Conservation (phyloP, 2,888 invertebrate species). For the Bruchidius siliquastri region DNA sequence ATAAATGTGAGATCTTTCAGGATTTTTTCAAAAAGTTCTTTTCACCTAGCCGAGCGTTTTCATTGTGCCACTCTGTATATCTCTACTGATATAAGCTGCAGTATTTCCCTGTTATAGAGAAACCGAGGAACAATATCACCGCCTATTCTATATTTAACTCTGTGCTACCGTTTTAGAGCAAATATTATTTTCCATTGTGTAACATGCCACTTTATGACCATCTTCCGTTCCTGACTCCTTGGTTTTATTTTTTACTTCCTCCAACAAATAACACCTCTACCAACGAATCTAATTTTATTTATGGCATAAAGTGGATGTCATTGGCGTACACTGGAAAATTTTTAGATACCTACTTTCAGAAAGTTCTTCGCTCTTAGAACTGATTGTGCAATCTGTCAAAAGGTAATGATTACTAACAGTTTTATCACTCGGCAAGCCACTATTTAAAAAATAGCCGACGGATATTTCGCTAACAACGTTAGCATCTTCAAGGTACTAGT, state of each 20-base stretch:
- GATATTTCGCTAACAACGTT: too few relatives aligned
- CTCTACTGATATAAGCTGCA: not conserved
- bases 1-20: too few relatives aligned
- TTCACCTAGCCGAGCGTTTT: too few relatives aligned
- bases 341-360: too few relatives aligned
- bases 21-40: too few relatives aligned
- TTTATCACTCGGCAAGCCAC: too few relatives aligned
- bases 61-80: too few relatives aligned
- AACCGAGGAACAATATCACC: not conserved
- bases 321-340: not conserved
- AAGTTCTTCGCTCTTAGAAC: too few relatives aligned
- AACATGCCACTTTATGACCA: slow-evolving; percentile 17
- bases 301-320: not conserved
- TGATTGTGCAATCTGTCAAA: too few relatives aligned
- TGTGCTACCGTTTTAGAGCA: not conserved
- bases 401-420: too few relatives aligned
- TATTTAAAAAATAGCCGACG: too few relatives aligned
- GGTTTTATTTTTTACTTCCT: slow-evolving; percentile 23
- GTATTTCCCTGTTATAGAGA: not conserved
- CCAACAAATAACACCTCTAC: slow-evolving; percentile 4
- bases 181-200: slow-evolving; percentile 1
- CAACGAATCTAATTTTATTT: not conserved
- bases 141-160: not conserved
- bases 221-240: slow-evolving; percentile 19
- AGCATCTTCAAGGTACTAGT: too few relatives aligned